Percentiles rank a stretch among this genome's conserved stretches.
Conservation (phyloP, 1,140 invertebrate genomes). For the Episyrphus balteatus region DNA sequence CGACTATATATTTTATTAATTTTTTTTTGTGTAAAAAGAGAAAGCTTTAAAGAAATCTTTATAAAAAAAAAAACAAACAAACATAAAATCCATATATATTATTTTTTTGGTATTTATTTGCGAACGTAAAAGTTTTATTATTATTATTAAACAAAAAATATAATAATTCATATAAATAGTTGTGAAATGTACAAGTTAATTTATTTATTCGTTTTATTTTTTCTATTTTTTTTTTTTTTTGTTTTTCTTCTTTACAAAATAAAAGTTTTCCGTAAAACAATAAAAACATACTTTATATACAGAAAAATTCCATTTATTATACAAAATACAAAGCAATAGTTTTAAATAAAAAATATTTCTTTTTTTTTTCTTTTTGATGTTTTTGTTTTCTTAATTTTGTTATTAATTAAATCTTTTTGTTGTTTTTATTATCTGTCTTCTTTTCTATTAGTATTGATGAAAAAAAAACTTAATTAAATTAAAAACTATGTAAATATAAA, state of each 20-base stretch:
- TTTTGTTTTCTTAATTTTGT: background rate
- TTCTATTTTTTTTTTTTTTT: constrained; percentile 8
- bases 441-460: background rate
- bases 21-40: background rate
- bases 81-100: constrained; percentile 3
- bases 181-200: background rate
- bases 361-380: constrained; percentile 10
- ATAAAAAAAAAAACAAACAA: constrained; percentile 6
- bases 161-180: no score
- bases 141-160: background rate
- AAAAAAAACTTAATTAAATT: background rate
- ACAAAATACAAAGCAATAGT: background rate
- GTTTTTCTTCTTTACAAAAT: constrained; percentile 9
- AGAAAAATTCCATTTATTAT: background rate
- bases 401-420: constrained; percentile 2
- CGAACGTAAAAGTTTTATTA: constrained; percentile 9
- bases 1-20: background rate
- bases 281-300: background rate
- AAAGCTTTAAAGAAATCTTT: constrained; percentile 25
- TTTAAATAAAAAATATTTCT: constrained; percentile 5
- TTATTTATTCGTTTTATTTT: constrained; percentile 6
- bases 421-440: constrained; percentile 7
- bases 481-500: background rate
- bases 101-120: background rate
- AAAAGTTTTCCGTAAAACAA: constrained; percentile 7